Evolutionary conservation across 2,888 invertebrate genomes (phyloP), one percentile per base, ranked within the genome.

Genomic region (Nomada ferruginata): DNA sequence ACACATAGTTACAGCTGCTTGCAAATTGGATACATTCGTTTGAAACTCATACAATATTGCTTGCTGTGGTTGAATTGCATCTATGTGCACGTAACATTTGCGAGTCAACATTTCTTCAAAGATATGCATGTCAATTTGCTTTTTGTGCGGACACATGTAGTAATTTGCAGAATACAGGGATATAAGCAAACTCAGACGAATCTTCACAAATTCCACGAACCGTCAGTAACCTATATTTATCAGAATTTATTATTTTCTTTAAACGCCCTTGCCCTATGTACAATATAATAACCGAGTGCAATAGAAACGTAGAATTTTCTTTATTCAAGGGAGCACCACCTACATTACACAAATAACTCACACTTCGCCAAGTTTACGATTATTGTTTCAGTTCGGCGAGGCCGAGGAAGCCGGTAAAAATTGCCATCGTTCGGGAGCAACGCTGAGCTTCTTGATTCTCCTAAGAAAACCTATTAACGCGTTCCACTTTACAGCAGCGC

Each of bases 381-480:
- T 65, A 47, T 59, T 29, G 64, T 52, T 44, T 29, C 20, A n/a
- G 26, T 20, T 50, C 68, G 18, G 59, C 26, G 53, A 23, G 44
- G 29, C 36, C 55, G 29, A 47, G 26, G 53, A 47, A 53, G 55
- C 64, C 29, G 52, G 71, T 61, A 74, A 79, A 82, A 76, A 75
- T 42, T 29, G 26, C 42, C 52, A 50, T 20, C n/a, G 42, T 4
- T 2, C 0, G 9, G 18, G 44, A 44, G 53, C 52, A 53, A 47
- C 36, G 47, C 1, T 2, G 10, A 20, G 26, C 57, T 15, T 20
- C 20, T 13, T n/a, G 77, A 66, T 61, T 70, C 61, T 63, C 47
- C 29, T 55, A 63, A 55, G 77, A 71, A 82, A 82, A 74, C 69
- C 74, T 70, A 82, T 83, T 82, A 83, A 70, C 77, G 70, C 70